Evolutionary conservation across 2,888 invertebrate genomes (phyloP), one percentile per base, ranked within the genome.

Genomic region (Thymelicus sylvestris): DNA sequence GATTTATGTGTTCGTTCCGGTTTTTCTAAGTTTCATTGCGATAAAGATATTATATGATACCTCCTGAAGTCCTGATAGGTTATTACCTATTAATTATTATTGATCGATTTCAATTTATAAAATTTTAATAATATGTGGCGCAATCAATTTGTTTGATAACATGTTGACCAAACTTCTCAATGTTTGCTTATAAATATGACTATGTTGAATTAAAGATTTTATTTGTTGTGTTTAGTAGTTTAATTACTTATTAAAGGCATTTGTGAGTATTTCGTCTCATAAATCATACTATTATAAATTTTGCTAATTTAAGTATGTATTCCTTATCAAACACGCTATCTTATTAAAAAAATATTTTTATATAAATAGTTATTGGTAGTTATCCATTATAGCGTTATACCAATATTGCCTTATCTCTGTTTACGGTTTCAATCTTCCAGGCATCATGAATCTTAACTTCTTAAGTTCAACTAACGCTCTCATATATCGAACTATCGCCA

Each of bases 1-100:
- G 87, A 90, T 90, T 89, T 86, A 89, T 87, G 85, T 72, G 76
- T 85, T 83, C 79, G 81, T 86, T 88, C 82, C 82, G 83, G 84
- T 84, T 74, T 75, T 81, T 79, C 79, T 78, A 76, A 78, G 79
- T 82, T 19, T 81, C 83, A 77, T 81, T 81, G 74, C 74, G 66
- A 74, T 67, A 73, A 31, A 39, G n/a, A 19, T 39, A 66, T 55
- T 15, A 68, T 63, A 66, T 55, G 38, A 68, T 63, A 57, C 52
- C 39, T 38, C 57, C 60, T 67, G 72, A 72, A 59, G 71, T 71
- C 52, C 59, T 70, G 15, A 15, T 50, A 50, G 15, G n/a, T 8
- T 15, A 7, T 41, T 8, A 8, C 7, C 10, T 44, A 44, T 44
- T 7, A 10, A 44, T 44, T 7, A 10, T 44, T 44, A 10, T 10